phyloP scores from a whole-genome alignment of 2,797 vertebrate species.

The Liparis tanakae region DNA sequence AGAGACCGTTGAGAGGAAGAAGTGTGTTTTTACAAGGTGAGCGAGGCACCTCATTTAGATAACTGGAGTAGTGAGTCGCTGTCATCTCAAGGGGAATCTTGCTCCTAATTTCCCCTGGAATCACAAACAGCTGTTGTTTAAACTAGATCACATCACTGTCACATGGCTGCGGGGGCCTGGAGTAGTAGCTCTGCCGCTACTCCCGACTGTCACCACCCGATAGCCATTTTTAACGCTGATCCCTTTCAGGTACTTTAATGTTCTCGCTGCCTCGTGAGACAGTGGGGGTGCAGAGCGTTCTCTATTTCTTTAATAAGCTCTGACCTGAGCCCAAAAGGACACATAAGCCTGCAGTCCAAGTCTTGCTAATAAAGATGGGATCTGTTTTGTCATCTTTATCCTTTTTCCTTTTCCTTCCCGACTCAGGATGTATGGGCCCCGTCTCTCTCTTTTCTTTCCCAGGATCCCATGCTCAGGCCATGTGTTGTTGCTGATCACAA shows the following conservation, averaged over 20 bases:
- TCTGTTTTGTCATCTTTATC: slow-evolving; percentile 58
- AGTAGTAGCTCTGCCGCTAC: slow-evolving; percentile 83
- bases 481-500: slow-evolving; percentile 80
- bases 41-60: slow-evolving; percentile 86
- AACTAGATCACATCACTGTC: slow-evolving; percentile 88
- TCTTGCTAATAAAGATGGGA: slow-evolving; percentile 68
- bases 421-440: slow-evolving; percentile 62
- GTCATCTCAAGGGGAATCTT: slow-evolving; percentile 91
- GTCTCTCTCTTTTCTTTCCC: slow-evolving; percentile 62
- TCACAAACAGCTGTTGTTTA: slow-evolving; percentile 97
- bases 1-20: slow-evolving; percentile 33
- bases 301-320: slow-evolving; percentile 64
- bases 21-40: slow-evolving; percentile 65
- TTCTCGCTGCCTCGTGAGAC: slow-evolving; percentile 63
- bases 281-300: slow-evolving; percentile 24
- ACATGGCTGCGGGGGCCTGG: slow-evolving; percentile 88
- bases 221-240: slow-evolving; percentile 77
- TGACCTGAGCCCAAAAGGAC: slow-evolving; percentile 58
- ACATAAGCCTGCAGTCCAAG: slow-evolving; percentile 45
- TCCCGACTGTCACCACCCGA: slow-evolving; percentile 75
- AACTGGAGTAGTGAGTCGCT: slow-evolving; percentile 83
- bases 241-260: slow-evolving; percentile 77
- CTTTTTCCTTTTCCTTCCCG: slow-evolving; percentile 48
- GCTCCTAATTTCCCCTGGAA: slow-evolving; percentile 93
- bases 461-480: slow-evolving; percentile 72